phyloP scores from a whole-genome alignment of 2,888 invertebrate genomes.

The Cephus runcator region DNA sequence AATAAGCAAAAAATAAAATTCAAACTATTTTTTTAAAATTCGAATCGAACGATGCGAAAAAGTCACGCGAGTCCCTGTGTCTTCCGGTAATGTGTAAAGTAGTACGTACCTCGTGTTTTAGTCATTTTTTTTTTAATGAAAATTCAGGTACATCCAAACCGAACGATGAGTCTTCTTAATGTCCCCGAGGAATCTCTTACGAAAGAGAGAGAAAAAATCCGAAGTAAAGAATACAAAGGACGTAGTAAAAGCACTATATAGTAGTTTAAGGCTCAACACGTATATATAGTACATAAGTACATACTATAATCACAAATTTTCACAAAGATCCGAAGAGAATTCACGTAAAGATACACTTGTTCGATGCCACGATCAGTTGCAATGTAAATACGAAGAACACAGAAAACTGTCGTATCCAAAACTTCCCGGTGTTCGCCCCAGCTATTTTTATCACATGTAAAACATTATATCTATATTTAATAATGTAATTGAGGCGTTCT shows the following conservation, averaged over 20 bases:
- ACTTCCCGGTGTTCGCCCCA: neutral
- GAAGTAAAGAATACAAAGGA: neutral
- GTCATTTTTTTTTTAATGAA: neutral
- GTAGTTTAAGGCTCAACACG: neutral
- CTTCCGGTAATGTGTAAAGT: neutral
- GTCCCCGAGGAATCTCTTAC: neutral
- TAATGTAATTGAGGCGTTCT: neutral
- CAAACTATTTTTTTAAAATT: neutral
- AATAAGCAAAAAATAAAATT: neutral
- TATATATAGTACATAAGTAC: neutral
- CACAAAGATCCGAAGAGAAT: neutral
- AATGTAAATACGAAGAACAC: neutral
- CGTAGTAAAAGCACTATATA: neutral
- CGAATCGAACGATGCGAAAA: too few species aligned
- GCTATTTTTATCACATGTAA: neutral
- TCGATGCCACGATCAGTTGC: neutral
- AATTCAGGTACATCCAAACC: neutral
- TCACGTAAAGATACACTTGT: neutral
- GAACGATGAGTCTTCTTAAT: neutral
- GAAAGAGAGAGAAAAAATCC: neutral
- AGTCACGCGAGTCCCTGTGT: neutral
- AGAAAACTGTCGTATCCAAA: neutral
- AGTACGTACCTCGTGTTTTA: neutral
- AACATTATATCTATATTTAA: neutral
- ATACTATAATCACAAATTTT: neutral